phyloP scores from a whole-genome alignment of 2,797 vertebrate genomes.

The Okamejei kenojei region DNA sequence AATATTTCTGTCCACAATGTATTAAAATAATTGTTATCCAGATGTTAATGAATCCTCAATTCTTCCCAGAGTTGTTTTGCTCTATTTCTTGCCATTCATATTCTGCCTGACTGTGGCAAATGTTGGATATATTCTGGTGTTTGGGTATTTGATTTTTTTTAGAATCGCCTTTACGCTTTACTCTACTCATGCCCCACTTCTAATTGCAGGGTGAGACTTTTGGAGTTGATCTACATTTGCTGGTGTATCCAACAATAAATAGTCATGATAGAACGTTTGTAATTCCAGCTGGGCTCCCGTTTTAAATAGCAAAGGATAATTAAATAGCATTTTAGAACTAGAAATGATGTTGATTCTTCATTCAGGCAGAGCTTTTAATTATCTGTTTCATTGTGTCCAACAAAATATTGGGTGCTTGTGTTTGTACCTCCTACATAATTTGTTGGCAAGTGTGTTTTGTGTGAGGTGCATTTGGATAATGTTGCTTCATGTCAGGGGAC shows the following conservation, averaged over 20 bases:
- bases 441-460: neutral
- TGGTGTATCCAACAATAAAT: neutral
- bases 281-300: neutral
- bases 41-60: neutral
- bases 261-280: neutral
- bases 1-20: neutral
- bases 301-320: slow-evolving; percentile 9
- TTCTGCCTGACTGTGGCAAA: neutral
- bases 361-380: neutral
- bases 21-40: neutral
- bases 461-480: too few relatives aligned
- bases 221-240: neutral
- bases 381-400: neutral
- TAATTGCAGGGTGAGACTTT: neutral
- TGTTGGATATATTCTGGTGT: neutral
- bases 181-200: neutral
- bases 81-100: neutral
- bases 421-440: neutral
- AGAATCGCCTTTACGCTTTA: neutral
- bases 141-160: neutral
- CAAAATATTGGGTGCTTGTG: neutral
- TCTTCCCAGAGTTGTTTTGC: neutral
- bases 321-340: neutral
- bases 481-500: neutral
- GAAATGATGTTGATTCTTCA: neutral